These are phyloP conservation scores for Astur gentilis DNA, from an alignment of 2,113 vertebrate genomes.

Conservation along the genomic window DNA sequence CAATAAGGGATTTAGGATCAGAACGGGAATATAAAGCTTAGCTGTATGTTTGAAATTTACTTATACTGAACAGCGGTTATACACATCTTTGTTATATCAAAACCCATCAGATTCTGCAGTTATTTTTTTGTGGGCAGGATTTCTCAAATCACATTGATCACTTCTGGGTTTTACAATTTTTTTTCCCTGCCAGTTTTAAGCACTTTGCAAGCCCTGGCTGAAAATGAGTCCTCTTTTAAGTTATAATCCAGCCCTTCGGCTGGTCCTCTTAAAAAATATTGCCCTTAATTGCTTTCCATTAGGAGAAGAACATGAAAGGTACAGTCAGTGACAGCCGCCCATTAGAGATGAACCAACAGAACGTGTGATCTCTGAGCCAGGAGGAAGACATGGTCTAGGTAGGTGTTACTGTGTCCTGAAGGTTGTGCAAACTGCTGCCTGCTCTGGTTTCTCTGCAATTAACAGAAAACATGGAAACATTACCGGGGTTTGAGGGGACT, in stretches of 20 bases:
- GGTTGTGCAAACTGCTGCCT: not conserved
- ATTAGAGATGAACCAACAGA: not conserved
- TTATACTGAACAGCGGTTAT: not conserved
- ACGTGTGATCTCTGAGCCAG: not conserved
- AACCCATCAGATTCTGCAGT: not conserved
- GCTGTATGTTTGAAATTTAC: not conserved
- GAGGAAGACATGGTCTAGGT: not conserved
- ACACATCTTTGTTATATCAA: not conserved
- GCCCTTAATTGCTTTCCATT: constrained; percentile 22
- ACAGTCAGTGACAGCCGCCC: not conserved
- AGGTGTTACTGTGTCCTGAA: not conserved
- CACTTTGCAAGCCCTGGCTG: not conserved
- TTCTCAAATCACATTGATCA: not conserved
- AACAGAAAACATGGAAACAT: not conserved
- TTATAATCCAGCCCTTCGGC: not conserved
- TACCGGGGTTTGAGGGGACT: not conserved
- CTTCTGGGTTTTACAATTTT: not conserved
- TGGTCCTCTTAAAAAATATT: not conserved
- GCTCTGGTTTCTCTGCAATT: not conserved
- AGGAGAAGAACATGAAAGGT: not conserved
- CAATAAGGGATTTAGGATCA: not conserved
- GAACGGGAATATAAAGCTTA: not conserved
- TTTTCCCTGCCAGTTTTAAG: not conserved
- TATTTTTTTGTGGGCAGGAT: not conserved
- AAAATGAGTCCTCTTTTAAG: not conserved